Base-by-base conservation (phyloP, 2,113 vertebrate genomes). In the Cichladusa arquata region DNA sequence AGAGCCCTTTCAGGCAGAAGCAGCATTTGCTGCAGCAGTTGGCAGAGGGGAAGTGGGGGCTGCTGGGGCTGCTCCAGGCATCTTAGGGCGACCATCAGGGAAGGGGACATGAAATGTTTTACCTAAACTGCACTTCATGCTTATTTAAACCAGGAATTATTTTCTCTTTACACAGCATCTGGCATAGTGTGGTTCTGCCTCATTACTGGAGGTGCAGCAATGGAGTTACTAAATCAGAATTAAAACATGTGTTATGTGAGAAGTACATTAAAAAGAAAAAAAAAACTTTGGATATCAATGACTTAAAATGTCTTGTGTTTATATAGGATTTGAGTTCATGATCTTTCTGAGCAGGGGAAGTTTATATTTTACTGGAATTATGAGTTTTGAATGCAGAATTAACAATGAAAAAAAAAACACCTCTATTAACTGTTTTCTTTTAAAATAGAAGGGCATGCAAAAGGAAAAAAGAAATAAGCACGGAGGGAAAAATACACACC, bases 11-110 rank as follows among this genome's bases (percentile, higher is more conserved):
- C 58, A 60, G 89, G 78, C 25, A 4, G 36, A 29, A 51, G 71
- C 11, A 87, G 20, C 66, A 79, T 66, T 92, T 92, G 65, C 60
- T 78, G 65, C 62, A 71, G 85, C 76, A 69, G 57, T 74, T 95
- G 92, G 76, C 60, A 80, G 60, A 77, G 53, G 28, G 26, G 18
- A 23, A 58, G 11, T 0, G 0, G 26, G 47, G 66, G 53, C 51
- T 72, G 45, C 67, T 48, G 78, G 40, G 70, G 84, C 54, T 73
- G 85, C 79, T 94, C 71, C 61, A 3, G 2, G 57, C 44, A 71
- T 60, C 31, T 14, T 36, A 40, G 1, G 2, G 34, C 1, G 3
- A 51, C 1, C 1, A 34, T 33, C 82, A 38, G n/a, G 67, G 71
- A 71, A 91, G 36, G n/a, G 38, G 12, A 83, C 38, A 17, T 26